A percentile compares a stretch with the other conserved stretches of the same genome.
Evolutionary conservation across 1,140 invertebrate species (phyloP).

Genomic region (Microplitis mediator): DNA sequence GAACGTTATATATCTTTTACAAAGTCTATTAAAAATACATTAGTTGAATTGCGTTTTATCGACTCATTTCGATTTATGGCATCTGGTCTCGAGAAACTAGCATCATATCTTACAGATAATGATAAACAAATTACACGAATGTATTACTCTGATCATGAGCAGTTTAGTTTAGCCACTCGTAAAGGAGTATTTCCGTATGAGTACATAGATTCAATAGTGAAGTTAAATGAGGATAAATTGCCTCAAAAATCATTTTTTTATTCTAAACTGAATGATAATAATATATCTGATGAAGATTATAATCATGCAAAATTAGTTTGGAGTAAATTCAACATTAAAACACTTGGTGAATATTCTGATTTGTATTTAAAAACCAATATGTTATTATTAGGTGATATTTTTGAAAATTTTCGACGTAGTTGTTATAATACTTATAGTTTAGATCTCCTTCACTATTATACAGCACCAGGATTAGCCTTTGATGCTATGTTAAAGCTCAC

Average conservation of each 20-base stretch:
- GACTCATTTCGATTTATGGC: slow-evolving; percentile 40
- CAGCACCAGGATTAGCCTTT: background rate
- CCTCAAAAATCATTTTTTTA: slow-evolving; percentile 48
- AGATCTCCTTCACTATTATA: slow-evolving; percentile 51
- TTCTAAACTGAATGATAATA: slow-evolving; percentile 41
- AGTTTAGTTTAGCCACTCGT: slow-evolving; percentile 27
- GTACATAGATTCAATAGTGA: slow-evolving; percentile 38
- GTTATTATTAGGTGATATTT: slow-evolving; percentile 51
- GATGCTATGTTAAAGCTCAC: background rate
- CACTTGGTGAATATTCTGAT: slow-evolving; percentile 54
- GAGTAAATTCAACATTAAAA: slow-evolving; percentile 47
- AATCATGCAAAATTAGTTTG: slow-evolving; percentile 49
- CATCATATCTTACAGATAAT: slow-evolving; percentile 30
- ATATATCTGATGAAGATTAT: slow-evolving; percentile 48
- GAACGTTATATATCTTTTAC: slow-evolving; percentile 40
- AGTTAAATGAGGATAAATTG: slow-evolving; percentile 42
- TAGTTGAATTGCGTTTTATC: slow-evolving; percentile 37
- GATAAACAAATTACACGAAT: slow-evolving; percentile 25
- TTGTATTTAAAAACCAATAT: slow-evolving; percentile 43
- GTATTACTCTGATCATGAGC: slow-evolving; percentile 8
- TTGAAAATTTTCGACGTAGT: slow-evolving; percentile 58
- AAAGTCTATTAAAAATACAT: slow-evolving; percentile 24
- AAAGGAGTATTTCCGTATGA: slow-evolving; percentile 45
- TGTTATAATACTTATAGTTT: slow-evolving; percentile 41
- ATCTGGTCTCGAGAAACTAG: slow-evolving; percentile 34